Conservation (phyloP, 2,797 vertebrate genomes). For the Potorous gilbertii region DNA sequence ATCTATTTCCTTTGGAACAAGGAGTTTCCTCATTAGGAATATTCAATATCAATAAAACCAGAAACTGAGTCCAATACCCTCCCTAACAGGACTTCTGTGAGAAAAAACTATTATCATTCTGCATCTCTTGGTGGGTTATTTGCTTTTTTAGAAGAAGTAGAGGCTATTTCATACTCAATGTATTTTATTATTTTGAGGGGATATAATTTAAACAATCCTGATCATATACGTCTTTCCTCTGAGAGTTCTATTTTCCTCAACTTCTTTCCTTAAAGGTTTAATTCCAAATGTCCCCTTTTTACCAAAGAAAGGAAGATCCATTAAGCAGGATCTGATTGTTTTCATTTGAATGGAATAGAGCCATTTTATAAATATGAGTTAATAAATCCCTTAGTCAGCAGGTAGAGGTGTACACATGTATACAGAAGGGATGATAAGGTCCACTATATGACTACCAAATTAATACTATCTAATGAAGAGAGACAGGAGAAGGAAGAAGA, state of each 20-base stretch:
- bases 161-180: neutral
- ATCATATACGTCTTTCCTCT: neutral
- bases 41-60: neutral
- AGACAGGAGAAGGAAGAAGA: neutral
- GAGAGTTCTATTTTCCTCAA: neutral
- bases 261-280: neutral
- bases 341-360: neutral
- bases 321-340: neutral
- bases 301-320: neutral
- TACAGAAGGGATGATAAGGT: neutral
- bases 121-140: neutral
- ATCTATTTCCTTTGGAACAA: neutral
- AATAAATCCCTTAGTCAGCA: neutral
- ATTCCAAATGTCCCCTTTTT: neutral
- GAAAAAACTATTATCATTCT: neutral
- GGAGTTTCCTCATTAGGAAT: neutral
- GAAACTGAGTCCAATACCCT: neutral
- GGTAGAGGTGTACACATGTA: rapidly evolving
- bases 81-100: neutral
- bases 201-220: neutral
- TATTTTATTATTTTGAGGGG: neutral
- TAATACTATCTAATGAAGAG: neutral
- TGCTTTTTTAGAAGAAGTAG: neutral
- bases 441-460: neutral
- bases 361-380: rapidly evolving